Percentiles rank a stretch among this genome's conserved stretches.
Conservation (phyloP, 2,113 vertebrate genomes). For the Haliaeetus leucogaster region DNA sequence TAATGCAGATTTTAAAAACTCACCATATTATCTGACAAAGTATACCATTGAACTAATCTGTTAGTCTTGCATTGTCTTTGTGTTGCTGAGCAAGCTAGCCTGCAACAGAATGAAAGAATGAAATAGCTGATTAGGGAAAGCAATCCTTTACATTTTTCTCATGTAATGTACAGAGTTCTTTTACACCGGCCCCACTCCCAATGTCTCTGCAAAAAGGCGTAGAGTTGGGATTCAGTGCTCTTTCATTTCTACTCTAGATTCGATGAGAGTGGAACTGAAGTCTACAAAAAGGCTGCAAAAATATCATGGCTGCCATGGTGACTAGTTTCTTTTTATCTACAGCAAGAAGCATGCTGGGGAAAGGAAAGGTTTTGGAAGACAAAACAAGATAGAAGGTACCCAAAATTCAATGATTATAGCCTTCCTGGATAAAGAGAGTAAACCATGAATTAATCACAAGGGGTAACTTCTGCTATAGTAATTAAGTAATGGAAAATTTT, state of each 20-base stretch:
- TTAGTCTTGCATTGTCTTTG: background rate
- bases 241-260: background rate
- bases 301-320: background rate
- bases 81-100: background rate
- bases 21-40: background rate
- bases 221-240: background rate
- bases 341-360: background rate
- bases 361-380: background rate
- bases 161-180: background rate
- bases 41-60: background rate
- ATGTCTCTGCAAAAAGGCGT: background rate
- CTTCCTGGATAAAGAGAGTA: background rate
- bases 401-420: background rate
- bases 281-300: background rate
- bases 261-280: background rate
- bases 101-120: background rate
- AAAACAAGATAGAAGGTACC: background rate
- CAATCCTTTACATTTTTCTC: background rate
- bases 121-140: background rate
- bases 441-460: background rate
- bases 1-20: background rate
- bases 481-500: background rate
- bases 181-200: accelerated
- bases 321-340: background rate
- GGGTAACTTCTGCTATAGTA: background rate